A percentile compares a stretch with the other conserved stretches of the same genome.
These are phyloP conservation scores for Strongylocentrotus purpuratus DNA, from an alignment of 35 echinoderm and acorn worm genomes.

Conservation along the genomic window DNA sequence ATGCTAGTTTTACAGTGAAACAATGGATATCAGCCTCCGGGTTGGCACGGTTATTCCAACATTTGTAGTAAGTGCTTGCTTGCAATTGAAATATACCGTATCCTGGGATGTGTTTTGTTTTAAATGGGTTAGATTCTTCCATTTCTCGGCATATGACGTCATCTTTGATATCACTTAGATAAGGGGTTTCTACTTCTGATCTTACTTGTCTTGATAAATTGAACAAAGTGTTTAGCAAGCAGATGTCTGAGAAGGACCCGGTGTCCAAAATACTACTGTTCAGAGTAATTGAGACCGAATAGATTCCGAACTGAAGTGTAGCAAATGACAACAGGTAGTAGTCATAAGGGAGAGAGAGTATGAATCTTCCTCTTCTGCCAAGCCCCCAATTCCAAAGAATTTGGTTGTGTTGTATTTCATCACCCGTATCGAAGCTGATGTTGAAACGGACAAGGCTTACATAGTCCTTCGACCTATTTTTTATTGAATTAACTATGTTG, in stretches of 20 bases:
- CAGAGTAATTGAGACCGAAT: not conserved
- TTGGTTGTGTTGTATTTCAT: not conserved
- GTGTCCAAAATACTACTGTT: not conserved
- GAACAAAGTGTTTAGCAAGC: not conserved
- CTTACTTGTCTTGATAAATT: not conserved
- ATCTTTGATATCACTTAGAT: not conserved
- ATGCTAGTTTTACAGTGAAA: not conserved
- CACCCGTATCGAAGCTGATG: no score
- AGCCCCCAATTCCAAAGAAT: not conserved
- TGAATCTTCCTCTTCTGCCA: not conserved
- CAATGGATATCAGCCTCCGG: not conserved
- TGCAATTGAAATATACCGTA: not conserved
- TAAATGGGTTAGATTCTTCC: not conserved
- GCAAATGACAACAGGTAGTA: not conserved
- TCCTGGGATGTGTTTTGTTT: not conserved
- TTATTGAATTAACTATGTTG: not conserved
- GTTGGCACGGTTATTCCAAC: not conserved
- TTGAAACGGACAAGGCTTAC: no score
- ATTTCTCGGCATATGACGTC: not conserved
- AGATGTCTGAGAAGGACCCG: not conserved
- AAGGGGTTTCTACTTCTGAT: not conserved
- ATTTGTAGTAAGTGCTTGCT: not conserved
- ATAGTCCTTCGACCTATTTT: not conserved
- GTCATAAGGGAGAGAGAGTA: not conserved
- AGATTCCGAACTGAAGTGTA: not conserved